Percentiles rank a stretch among this genome's conserved stretches.
Evolutionary conservation across 37 sponge, comb jelly and placozoan genomes (phyloP).

Genomic region (Oscarella lobularis): DNA sequence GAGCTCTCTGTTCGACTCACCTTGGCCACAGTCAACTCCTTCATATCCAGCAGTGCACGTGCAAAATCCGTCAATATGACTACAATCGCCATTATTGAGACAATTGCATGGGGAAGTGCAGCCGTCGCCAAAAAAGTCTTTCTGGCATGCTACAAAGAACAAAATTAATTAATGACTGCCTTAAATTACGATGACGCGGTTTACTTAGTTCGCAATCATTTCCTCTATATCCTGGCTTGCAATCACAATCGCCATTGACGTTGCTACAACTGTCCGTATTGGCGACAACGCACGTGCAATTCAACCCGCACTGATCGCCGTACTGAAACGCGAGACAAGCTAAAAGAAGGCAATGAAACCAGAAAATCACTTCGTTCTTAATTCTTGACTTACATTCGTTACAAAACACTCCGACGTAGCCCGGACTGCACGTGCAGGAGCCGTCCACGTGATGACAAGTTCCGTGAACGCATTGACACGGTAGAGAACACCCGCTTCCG

Average conservation of each 20-base stretch:
- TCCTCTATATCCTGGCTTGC: not conserved
- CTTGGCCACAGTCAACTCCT: no score
- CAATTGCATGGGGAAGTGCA: not conserved
- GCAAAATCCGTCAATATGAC: no score
- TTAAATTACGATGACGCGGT: not conserved
- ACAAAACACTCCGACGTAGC: conserved; percentile 3
- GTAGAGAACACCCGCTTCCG: not conserved
- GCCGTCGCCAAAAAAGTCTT: not conserved
- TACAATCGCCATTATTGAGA: not conserved
- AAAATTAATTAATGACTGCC: not conserved
- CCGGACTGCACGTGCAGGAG: not conserved
- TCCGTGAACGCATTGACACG: not conserved
- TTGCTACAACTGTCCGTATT: not conserved
- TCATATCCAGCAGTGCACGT: no score
- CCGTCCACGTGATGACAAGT: not conserved
- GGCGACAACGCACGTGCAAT: not conserved
- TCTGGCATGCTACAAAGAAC: not conserved
- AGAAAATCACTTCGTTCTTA: no score
- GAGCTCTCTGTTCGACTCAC: no score
- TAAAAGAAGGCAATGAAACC: no score
- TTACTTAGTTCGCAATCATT: not conserved
- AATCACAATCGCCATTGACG: not conserved
- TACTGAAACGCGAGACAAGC: no score
- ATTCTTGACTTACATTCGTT: not conserved
- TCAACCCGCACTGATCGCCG: not conserved